A percentile compares a stretch with the other conserved stretches of the same genome.
Evolutionary conservation across 2,113 vertebrate genomes (phyloP).

Genomic region (Mustelus asterias): DNA sequence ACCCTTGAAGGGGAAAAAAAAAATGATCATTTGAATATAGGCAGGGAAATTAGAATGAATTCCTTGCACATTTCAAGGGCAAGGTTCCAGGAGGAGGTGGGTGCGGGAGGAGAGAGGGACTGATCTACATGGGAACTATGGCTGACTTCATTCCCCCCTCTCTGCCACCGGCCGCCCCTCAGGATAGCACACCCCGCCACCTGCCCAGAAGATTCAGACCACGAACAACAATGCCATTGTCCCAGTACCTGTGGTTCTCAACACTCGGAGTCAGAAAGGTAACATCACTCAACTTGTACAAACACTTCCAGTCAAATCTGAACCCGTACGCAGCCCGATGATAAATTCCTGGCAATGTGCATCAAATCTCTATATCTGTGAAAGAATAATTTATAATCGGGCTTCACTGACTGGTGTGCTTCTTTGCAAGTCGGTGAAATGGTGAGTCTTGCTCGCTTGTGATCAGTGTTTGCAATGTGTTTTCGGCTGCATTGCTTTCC

Average conservation of each 20-base stretch:
- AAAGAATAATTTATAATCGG: not conserved
- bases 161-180: not conserved
- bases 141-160: not conserved
- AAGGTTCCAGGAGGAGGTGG: not conserved
- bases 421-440: not conserved
- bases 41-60: not conserved
- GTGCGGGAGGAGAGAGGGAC: not conserved
- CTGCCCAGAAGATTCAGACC: not conserved
- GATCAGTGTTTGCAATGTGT: not conserved
- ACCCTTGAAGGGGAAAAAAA: not conserved
- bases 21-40: not conserved
- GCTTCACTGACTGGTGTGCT: not conserved
- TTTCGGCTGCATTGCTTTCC: not conserved
- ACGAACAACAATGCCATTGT: not conserved
- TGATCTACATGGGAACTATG: not conserved
- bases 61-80: not conserved
- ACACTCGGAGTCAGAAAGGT: not conserved
- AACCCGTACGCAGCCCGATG: no score
- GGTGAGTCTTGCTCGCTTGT: not conserved
- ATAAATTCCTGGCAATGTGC: not conserved
- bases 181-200: not conserved
- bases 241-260: not conserved
- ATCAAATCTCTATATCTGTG: not conserved
- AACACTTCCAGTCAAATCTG: not conserved
- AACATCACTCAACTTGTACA: not conserved